These are phyloP conservation scores for Leucosticte australis DNA, from an alignment of 2,113 vertebrate genomes.

Conservation along the genomic window DNA sequence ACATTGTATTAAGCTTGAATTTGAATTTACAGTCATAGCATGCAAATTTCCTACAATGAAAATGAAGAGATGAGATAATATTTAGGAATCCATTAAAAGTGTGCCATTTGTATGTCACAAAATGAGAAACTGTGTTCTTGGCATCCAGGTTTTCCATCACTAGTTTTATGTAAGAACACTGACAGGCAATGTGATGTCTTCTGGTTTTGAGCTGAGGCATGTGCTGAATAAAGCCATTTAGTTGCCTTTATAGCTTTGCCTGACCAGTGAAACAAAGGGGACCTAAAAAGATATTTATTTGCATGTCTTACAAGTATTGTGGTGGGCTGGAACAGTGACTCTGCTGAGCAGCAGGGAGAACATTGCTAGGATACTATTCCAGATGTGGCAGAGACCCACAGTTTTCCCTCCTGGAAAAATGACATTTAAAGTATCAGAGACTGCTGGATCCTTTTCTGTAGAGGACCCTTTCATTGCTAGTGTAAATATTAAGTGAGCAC, in stretches of 20 bases:
- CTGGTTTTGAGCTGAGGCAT: neutral
- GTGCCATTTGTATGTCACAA: neutral
- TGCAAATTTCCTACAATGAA: neutral
- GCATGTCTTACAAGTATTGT: neutral
- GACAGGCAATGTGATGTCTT: neutral
- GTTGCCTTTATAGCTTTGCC: neutral
- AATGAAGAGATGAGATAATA: neutral
- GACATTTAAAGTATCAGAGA: neutral
- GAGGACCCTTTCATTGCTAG: neutral
- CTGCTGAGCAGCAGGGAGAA: neutral
- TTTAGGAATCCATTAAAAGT: neutral
- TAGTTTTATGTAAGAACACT: neutral
- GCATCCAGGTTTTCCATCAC: neutral
- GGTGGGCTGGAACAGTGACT: neutral
- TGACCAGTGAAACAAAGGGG: neutral
- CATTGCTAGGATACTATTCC: neutral
- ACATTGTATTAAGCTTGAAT: neutral
- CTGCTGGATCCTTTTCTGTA: neutral
- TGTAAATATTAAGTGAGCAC: neutral
- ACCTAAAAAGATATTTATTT: neutral
- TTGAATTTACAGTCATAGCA: neutral
- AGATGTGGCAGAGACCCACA: neutral
- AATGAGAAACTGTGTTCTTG: neutral
- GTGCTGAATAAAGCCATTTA: neutral
- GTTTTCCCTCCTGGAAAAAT: neutral